Base-by-base conservation (phyloP, 2,888 invertebrate genomes). In the Clitarchus hookeri region DNA sequence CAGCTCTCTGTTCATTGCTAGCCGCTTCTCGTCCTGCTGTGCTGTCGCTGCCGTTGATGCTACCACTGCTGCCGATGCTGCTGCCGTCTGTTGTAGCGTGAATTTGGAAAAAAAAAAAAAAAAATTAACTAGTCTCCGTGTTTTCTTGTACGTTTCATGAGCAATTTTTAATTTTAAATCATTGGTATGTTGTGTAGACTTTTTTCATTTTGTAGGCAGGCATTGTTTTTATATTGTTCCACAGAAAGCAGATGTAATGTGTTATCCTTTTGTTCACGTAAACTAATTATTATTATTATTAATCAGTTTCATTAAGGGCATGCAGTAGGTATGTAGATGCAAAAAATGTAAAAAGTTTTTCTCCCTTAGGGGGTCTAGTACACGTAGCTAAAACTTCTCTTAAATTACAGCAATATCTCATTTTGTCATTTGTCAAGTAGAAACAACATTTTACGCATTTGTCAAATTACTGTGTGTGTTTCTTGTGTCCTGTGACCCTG, bases 21-120 rank as follows among this genome's bases (percentile, higher is more conserved):
- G 65, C 65, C n/a, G 65, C 65, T 65, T 65, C 65, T 65, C 65
- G 65, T n/a, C 65, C 65, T n/a, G 65, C 65, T 65, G 65, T 65
- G 65, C 65, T 65, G 65, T n/a, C 65, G 65, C 65, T 65, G 65
- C 65, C 0, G 65, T n/a, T 65, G 65, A 19, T 65, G 65, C 65
- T 65, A n/a, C 65, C 65, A n/a, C n/a, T n/a, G 65, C 65, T 65
- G 65, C 65, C 65, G 65, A 65, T 23, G 65, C 65, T 65, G 65
- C 65, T 65, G 23, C 65, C 65, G 65, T 65, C 65, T 65, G 65
- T 23, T 23, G 65, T 65, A 65, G 65, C 65, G 65, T 65, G 65
- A 65, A 19, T 65, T 65, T 65, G 65, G 23, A 65, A 65, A 65
- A 19, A 23, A 16, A n/a, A 53, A 65, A 19, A 23, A 16, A n/a